phyloP scores from a whole-genome alignment of 1,140 invertebrate species.

The Sinella curviseta region DNA sequence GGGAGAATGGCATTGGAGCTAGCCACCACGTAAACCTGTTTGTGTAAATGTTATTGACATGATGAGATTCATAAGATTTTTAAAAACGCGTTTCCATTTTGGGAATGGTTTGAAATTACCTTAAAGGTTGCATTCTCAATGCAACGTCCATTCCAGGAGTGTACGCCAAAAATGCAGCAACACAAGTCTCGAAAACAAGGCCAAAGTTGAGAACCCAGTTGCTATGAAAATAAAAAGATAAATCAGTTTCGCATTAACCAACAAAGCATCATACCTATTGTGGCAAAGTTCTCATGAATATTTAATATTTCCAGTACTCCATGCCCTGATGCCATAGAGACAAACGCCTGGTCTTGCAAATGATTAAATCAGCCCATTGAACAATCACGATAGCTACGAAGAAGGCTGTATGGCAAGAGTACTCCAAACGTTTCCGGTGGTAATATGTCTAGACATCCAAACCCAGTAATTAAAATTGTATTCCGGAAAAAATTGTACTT shows the following conservation, averaged over 20 bases:
- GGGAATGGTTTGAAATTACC: constrained; percentile 47
- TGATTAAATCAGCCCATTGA: no score
- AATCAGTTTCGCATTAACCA: no score
- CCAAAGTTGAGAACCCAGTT: constrained; percentile 76
- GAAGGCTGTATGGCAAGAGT: no score
- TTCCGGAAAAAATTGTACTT: no score
- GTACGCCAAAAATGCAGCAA: constrained; percentile 71
- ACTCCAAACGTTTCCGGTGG: constrained; percentile 72
- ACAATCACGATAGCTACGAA: no score
- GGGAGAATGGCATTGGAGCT: constrained; percentile 30
- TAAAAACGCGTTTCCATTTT: no score
- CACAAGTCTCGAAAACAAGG: constrained; percentile 69
- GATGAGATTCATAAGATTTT: background rate
- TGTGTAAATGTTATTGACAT: background rate
- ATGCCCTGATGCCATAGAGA: no score
- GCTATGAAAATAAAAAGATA: constrained; percentile 37
- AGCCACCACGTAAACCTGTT: constrained; percentile 29
- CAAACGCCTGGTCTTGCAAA: no score
- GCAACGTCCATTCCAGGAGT: constrained; percentile 70
- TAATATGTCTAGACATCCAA: constrained; percentile 91
- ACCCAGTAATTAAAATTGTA: constrained; percentile 76
- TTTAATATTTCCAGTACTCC: no score
- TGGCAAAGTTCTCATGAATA: no score
- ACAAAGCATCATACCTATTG: no score
- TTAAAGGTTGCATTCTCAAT: constrained; percentile 62